A percentile compares a stretch with the other conserved stretches of the same genome.
Evolutionary conservation across 1,140 invertebrate genomes (phyloP).

Genomic region (Mactra quadrangularis): DNA sequence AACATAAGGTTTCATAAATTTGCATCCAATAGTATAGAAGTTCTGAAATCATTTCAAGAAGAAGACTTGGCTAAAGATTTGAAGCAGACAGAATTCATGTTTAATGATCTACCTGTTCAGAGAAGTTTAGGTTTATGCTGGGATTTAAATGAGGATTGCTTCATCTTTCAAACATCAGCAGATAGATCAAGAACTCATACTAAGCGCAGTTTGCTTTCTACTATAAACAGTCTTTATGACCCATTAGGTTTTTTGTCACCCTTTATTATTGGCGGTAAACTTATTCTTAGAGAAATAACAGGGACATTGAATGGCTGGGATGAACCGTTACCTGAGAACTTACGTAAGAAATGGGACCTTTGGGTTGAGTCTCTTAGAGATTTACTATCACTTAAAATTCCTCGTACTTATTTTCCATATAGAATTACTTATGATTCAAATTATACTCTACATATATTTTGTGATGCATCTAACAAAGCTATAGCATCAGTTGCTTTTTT

Average conservation of each 20-base stretch:
- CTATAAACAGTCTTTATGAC: conserved; percentile 37
- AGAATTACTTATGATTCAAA: neutral
- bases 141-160: conserved; percentile 51
- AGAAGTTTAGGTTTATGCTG: conserved; percentile 55
- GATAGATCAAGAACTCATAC: conserved; percentile 50
- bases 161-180: conserved; percentile 30
- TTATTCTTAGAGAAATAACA: neutral
- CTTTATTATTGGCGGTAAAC: conserved; percentile 5
- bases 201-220: conserved; percentile 15
- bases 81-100: too few species aligned
- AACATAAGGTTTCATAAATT: conserved; percentile 63
- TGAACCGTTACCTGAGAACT: conserved; percentile 29
- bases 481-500: conserved; percentile 51
- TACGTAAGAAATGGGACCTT: conserved; percentile 3
- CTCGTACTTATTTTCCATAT: conserved; percentile 24
- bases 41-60: conserved; percentile 41
- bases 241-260: conserved; percentile 27
- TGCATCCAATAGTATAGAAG: conserved; percentile 45
- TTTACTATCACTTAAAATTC: conserved; percentile 22
- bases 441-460: conserved; percentile 55
- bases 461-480: conserved; percentile 61
- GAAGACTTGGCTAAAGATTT: conserved; percentile 58
- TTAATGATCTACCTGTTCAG: conserved; percentile 51
- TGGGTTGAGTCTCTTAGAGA: neutral
- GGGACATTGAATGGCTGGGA: conserved; percentile 10